Conservation (phyloP, 2,113 vertebrate genomes). For the Melanerpes aurifrons region DNA sequence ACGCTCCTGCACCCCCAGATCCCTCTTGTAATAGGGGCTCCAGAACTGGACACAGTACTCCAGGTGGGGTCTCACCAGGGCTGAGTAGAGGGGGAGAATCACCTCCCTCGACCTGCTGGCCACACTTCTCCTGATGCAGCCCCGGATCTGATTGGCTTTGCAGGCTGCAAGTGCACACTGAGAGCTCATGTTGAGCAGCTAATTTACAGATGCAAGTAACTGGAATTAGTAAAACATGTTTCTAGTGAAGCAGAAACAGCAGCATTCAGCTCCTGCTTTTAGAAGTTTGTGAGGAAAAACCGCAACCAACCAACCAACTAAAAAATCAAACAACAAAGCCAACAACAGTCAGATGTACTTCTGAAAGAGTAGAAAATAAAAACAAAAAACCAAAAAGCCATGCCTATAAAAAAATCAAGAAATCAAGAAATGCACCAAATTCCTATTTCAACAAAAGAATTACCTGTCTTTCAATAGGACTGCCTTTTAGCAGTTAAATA, state of each 20-base stretch:
- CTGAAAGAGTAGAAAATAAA: not conserved
- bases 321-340: not conserved
- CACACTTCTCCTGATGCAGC: too few species aligned
- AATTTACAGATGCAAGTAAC: not conserved
- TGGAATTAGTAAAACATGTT: not conserved
- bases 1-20: too few species aligned
- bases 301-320: too few species aligned
- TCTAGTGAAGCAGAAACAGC: not conserved
- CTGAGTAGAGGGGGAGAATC: too few species aligned
- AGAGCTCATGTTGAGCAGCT: not conserved
- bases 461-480: not conserved
- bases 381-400: not conserved
- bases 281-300: not conserved
- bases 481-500: not conserved
- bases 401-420: not conserved
- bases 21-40: too few species aligned
- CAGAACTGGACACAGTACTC: too few species aligned
- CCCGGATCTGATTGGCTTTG: too few species aligned
- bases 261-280: not conserved
- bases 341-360: not conserved
- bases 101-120: too few species aligned
- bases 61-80: too few species aligned
- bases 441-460: not conserved
- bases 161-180: too few species aligned
- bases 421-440: not conserved